Evolutionary conservation across 1,140 invertebrate species (phyloP).

Genomic region (Atta colombica): DNA sequence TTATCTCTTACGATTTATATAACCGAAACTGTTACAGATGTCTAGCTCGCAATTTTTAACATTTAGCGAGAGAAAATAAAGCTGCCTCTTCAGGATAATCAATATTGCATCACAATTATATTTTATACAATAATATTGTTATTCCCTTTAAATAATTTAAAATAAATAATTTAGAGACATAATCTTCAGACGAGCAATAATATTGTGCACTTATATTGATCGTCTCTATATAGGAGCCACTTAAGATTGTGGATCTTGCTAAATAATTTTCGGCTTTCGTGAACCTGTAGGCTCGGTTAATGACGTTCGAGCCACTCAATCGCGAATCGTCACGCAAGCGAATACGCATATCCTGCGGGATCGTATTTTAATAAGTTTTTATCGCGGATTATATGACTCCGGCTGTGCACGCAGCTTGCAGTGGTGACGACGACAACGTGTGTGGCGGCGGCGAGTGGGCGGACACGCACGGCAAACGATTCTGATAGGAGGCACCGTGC

Average conservation of each 20-base stretch:
- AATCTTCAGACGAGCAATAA: too few relatives aligned
- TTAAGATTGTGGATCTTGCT: background rate
- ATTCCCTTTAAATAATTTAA: too few relatives aligned
- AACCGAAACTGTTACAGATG: background rate
- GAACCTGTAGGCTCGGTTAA: background rate
- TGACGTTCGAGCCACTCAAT: background rate
- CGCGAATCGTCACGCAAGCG: background rate
- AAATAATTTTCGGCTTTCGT: background rate
- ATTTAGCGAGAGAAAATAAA: background rate
- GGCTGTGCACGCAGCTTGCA: constrained; percentile 42
- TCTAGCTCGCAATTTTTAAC: background rate
- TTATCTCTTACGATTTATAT: constrained; percentile 4
- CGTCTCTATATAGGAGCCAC: too few relatives aligned
- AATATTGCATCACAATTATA: too few relatives aligned
- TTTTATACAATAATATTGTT: too few relatives aligned
- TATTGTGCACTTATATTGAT: too few relatives aligned
- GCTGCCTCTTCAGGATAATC: too few relatives aligned
- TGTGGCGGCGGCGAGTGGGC: constrained; percentile 65
- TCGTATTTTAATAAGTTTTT: constrained; percentile 28
- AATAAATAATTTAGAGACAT: too few relatives aligned
- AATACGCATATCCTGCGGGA: background rate
- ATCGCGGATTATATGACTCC: background rate
- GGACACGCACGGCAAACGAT: constrained; percentile 61
- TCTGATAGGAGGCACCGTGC: constrained; percentile 40
- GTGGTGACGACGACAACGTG: constrained; percentile 45